Conservation (phyloP, 2,888 invertebrate species). For the Ophion obscuratus region DNA sequence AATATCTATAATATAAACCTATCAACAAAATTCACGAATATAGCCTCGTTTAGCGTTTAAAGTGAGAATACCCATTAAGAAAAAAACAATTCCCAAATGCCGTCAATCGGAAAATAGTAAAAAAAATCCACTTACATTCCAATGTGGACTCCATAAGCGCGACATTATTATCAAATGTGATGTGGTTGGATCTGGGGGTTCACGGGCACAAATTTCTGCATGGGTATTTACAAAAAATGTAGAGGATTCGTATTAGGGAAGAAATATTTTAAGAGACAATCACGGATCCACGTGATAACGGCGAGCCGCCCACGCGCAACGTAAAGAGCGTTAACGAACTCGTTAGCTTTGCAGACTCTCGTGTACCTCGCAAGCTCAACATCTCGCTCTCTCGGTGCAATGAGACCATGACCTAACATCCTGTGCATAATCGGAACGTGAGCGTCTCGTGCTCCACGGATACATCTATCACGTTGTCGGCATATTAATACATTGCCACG, state of each 20-base stretch:
- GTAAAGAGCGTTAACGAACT: conserved; percentile 64
- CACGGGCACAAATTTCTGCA: no score
- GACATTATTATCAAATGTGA: no score
- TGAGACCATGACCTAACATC: conserved; percentile 73
- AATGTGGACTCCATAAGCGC: no score
- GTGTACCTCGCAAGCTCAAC: conserved; percentile 21
- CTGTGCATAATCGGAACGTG: conserved; percentile 60
- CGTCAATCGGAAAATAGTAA: no score
- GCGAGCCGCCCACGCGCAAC: conserved; percentile 69
- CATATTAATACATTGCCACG: not conserved
- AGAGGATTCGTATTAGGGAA: not conserved
- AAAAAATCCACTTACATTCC: no score
- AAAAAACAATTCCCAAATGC: no score
- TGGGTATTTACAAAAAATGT: no score
- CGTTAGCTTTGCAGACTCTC: conserved; percentile 43
- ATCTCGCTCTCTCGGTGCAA: conserved; percentile 50
- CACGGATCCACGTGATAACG: conserved; percentile 67
- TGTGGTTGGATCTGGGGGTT: no score
- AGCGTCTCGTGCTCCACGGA: conserved; percentile 47
- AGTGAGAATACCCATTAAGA: no score
- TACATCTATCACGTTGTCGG: conserved; percentile 24
- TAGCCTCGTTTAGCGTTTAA: no score
- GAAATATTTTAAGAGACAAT: conserved; percentile 57
- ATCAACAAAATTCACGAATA: no score
- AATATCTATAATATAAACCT: no score